phyloP scores from a whole-genome alignment of 2,888 invertebrate species.

The Ceramica pisi region DNA sequence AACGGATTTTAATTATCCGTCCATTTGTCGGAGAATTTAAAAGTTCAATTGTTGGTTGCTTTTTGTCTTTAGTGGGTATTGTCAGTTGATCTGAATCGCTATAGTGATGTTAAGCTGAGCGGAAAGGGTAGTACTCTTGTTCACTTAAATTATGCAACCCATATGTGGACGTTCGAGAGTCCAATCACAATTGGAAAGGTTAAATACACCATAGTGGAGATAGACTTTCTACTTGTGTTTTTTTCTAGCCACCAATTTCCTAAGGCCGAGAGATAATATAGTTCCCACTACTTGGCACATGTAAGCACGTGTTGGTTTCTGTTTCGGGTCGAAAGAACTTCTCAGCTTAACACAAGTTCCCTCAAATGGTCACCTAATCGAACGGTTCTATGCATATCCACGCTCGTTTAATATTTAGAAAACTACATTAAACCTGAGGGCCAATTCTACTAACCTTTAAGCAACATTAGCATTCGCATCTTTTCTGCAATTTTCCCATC shows the following conservation, averaged over 20 bases:
- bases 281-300: neutral
- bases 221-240: neutral
- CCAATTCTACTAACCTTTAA: too few relatives aligned
- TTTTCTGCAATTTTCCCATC: too few relatives aligned
- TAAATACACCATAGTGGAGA: too few relatives aligned
- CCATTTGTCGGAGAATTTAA: slow-evolving; percentile 38
- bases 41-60: slow-evolving; percentile 6
- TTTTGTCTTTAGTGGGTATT: neutral
- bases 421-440: neutral
- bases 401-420: too few relatives aligned
- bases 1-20: slow-evolving; percentile 64
- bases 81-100: neutral
- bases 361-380: too few relatives aligned
- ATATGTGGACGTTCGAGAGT: too few relatives aligned
- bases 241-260: neutral
- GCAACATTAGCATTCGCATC: too few relatives aligned
- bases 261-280: neutral
- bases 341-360: too few relatives aligned
- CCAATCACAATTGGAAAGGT: too few relatives aligned
- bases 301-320: neutral
- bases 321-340: too few relatives aligned
- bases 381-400: too few relatives aligned
- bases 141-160: too few relatives aligned
- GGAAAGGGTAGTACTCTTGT: neutral
- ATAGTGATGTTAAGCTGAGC: neutral